Percentiles rank a stretch among this genome's conserved stretches.
Conservation (phyloP, 2,888 invertebrate genomes). For the Xestia xanthographa region DNA sequence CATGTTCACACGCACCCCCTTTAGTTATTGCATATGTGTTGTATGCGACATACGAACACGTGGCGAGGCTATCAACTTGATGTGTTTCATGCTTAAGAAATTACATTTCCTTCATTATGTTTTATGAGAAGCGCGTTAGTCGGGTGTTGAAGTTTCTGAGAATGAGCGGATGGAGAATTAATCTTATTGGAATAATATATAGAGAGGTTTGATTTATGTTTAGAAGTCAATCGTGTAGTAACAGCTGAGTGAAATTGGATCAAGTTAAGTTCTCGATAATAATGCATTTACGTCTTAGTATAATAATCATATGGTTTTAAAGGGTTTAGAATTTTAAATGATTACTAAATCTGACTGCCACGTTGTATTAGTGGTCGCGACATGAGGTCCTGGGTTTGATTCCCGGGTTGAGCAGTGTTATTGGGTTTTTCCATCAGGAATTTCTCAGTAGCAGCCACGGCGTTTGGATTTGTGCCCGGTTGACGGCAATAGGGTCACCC, state of each 20-base stretch:
- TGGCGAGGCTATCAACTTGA: constrained; percentile 53
- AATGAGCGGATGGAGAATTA: constrained; percentile 11
- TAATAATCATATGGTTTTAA: background rate
- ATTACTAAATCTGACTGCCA: too few species aligned
- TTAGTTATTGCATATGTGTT: constrained; percentile 60
- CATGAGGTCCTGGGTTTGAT: too few species aligned
- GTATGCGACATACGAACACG: constrained; percentile 55
- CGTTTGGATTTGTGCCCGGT: too few species aligned
- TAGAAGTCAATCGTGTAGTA: constrained; percentile 21
- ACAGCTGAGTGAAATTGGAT: constrained; percentile 6
- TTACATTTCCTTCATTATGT: constrained; percentile 48
- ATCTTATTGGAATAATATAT: constrained; percentile 22
- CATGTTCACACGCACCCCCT: constrained; percentile 80
- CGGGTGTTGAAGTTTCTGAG: constrained; percentile 13
- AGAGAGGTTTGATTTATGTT: constrained; percentile 24
- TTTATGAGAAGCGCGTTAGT: constrained; percentile 39
- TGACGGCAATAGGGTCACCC: too few species aligned
- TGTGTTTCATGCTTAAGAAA: constrained; percentile 55
- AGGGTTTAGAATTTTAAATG: background rate
- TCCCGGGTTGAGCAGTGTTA: too few species aligned
- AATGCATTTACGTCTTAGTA: background rate
- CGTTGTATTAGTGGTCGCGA: too few species aligned
- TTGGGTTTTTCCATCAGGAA: too few species aligned
- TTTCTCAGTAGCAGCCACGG: too few species aligned
- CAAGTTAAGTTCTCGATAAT: background rate